These are phyloP conservation scores for Indicator maculatus DNA, from an alignment of 2,113 vertebrate genomes.

Conservation along the genomic window DNA sequence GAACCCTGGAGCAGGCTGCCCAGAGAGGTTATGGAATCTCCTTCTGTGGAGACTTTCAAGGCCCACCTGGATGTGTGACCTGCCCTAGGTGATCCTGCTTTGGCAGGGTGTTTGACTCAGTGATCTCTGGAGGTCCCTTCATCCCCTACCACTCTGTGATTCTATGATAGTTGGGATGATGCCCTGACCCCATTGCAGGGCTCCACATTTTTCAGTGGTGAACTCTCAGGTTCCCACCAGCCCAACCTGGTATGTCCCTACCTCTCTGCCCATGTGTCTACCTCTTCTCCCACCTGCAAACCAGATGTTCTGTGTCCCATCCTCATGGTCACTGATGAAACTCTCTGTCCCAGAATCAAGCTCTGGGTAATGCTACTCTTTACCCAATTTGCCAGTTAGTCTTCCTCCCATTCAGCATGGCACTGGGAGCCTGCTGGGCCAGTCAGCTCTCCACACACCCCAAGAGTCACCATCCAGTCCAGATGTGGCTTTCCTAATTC, in stretches of 20 bases:
- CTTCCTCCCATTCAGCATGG: rapidly evolving
- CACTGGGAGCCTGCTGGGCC: neutral
- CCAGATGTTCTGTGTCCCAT: neutral
- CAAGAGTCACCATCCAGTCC: neutral
- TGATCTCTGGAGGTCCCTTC: no score
- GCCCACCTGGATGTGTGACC: neutral
- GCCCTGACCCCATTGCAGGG: neutral
- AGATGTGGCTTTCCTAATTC: neutral
- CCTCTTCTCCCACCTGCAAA: neutral
- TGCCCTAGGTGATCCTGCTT: neutral
- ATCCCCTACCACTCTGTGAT: no score
- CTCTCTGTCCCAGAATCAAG: neutral
- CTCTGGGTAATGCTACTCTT: neutral
- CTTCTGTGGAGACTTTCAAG: no score
- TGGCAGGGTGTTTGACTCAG: no score
- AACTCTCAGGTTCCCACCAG: neutral
- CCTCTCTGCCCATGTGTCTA: neutral
- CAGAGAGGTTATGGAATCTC: no score
- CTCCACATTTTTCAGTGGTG: rapidly evolving
- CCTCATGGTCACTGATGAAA: neutral
- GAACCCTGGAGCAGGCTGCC: no score
- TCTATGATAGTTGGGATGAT: no score
- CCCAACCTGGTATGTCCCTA: neutral
- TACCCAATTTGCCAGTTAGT: rapidly evolving
- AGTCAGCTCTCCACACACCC: rapidly evolving